phyloP scores from a whole-genome alignment of 2,888 invertebrate species.

The Synergus laeviventris region DNA sequence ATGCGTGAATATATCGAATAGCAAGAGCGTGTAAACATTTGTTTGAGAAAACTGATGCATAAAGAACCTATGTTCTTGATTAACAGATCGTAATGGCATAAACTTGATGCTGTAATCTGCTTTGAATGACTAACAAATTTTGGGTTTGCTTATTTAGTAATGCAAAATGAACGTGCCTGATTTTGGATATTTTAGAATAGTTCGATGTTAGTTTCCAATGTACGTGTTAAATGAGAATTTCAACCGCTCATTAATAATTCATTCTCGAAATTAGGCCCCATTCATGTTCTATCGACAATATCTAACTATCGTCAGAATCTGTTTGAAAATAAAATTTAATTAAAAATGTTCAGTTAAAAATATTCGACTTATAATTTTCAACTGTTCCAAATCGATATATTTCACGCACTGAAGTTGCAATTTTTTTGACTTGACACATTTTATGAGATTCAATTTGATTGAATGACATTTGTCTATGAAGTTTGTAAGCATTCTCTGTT shows the following conservation, averaged over 20 bases:
- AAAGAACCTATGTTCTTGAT: too few species aligned
- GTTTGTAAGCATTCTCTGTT: neutral
- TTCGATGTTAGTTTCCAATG: neutral
- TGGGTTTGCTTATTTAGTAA: neutral
- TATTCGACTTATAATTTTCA: neutral
- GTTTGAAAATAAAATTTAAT: neutral
- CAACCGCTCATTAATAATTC: too few species aligned
- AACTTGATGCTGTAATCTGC: neutral
- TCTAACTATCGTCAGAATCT: too few species aligned
- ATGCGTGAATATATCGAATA: neutral
- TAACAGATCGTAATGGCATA: neutral
- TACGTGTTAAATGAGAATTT: neutral
- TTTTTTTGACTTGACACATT: neutral
- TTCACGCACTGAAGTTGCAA: neutral
- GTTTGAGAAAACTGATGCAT: conserved; percentile 14
- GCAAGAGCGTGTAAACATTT: neutral
- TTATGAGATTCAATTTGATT: neutral
- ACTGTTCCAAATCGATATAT: neutral
- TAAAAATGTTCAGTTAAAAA: neutral
- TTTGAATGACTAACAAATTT: conserved; percentile 4
- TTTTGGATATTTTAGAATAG: neutral
- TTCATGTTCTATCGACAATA: too few species aligned
- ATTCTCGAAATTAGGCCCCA: too few species aligned
- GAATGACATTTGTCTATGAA: neutral
- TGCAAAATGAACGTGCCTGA: neutral